Evolutionary conservation across 2,888 invertebrate species (phyloP), one percentile per base, ranked within the genome.

Genomic region (Troides oblongomaculatus): DNA sequence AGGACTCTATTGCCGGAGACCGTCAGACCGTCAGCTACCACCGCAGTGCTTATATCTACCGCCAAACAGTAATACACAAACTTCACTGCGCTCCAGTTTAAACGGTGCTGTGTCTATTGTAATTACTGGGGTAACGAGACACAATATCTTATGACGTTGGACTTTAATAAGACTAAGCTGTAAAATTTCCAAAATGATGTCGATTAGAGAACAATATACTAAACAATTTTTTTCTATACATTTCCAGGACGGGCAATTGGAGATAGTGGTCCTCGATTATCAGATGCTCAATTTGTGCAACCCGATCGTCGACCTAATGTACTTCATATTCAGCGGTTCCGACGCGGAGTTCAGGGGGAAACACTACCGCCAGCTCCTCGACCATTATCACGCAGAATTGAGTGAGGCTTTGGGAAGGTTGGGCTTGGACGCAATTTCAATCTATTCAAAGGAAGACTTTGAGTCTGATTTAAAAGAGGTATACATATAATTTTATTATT

Each of bases 251-350:
- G 79, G 78, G 2, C 68, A 72, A 21, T n/a, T 75, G 14, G 70
- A 76, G 53, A 63, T 80, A 2, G 72, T 77, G 10, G 68, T 75
- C 0, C 60, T 81, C 6, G 81, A 83, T 66, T 82, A 76, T 67
- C 83, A 83, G 69, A 76, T 75, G 14, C 36, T 80, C 8, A 74
- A 74, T 18, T 53, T 69, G 0, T 23, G 75, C 6, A 75, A 71
- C 36, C 75, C 76, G 0, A 63, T 76, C 10, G 56, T 64, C 0
- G 82, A 81, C 65, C 70, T 83, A 1, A 69, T 82, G 66, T 80
- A 79, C 72, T 79, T 82, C 68, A 76, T 82, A 39, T 77, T 79
- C 74, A 68, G 65, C 50, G 81, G 80, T 4, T 77, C 82, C 3
- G 81, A 83, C 59, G 77, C 78, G 59, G 70, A 76, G 17, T 84